Evolutionary conservation across 2,113 vertebrate species (phyloP).

Genomic region (Ophthalmolycus amberensis): DNA sequence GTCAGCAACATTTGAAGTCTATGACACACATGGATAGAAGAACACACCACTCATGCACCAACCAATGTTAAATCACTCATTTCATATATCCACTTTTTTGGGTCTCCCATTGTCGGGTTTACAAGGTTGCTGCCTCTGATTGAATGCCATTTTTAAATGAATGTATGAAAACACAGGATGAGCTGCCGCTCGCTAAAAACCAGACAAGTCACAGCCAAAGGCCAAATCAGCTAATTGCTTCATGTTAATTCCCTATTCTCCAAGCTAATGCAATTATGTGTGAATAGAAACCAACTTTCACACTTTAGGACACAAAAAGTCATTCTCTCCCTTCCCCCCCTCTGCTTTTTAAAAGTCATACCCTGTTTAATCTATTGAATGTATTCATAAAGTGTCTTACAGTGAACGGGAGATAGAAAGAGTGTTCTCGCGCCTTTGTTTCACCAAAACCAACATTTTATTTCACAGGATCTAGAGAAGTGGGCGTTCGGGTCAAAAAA

Average conservation of each 20-base stretch:
- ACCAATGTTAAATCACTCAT: neutral
- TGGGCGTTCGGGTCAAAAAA: slow-evolving; percentile 18
- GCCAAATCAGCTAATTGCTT: slow-evolving; percentile 81
- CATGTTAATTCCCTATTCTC: slow-evolving; percentile 76
- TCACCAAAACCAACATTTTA: slow-evolving; percentile 2
- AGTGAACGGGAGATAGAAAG: slow-evolving; percentile 5
- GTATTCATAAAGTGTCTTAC: slow-evolving; percentile 31
- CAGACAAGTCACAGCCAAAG: slow-evolving; percentile 77
- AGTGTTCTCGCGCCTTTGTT: slow-evolving; percentile 3
- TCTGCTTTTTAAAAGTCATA: slow-evolving; percentile 59
- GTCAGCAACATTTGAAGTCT: neutral
- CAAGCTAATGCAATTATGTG: slow-evolving; percentile 78
- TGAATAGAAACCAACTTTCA: slow-evolving; percentile 76
- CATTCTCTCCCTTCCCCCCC: slow-evolving; percentile 25
- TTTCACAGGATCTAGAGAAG: neutral
- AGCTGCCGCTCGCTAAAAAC: slow-evolving; percentile 62
- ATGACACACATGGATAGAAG: slow-evolving; percentile 13
- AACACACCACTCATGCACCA: neutral
- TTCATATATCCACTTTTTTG: slow-evolving; percentile 14
- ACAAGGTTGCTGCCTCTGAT: slow-evolving; percentile 42
- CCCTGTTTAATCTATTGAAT: slow-evolving; percentile 53
- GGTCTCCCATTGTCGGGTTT: slow-evolving; percentile 24
- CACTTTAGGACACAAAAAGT: slow-evolving; percentile 64
- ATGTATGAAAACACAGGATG: slow-evolving; percentile 67
- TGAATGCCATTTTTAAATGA: slow-evolving; percentile 62